Evolutionary conservation across 2,113 vertebrate genomes (phyloP), one percentile per base, ranked within the genome.

Genomic region (Eulemur rufifrons): DNA sequence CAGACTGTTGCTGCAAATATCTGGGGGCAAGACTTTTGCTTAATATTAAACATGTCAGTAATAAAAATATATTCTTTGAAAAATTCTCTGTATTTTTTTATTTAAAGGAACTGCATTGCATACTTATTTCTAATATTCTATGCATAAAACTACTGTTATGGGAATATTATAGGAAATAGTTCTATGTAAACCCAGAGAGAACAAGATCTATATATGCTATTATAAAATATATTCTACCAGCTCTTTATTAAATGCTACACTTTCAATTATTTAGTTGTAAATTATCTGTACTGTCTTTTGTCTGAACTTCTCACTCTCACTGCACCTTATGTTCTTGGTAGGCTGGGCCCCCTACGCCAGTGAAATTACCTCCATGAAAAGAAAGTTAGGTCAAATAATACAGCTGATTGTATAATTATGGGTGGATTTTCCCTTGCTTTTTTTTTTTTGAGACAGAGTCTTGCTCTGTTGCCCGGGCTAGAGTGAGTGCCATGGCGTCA

Each of bases 1-100:
- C 17, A 56, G 78, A 85, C 85, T 95, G 89, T 66, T 89, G 34
- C 13, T 86, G 77, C 52, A 96, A 94, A 94, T 61, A 68, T 84
- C 50, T 82, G 9, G 23, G 52, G 42, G 25, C 74, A 80, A 95
- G 29, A 80, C 29, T 85, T 96, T 92, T 69, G 21, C 29, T 74
- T 86, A 91, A 86, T 85, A 61, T 82, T 81, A 89, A 95, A 68
- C 9, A 68, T 74, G n/a, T 50, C 68, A 68, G 8, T 93, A 92
- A 95, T 91, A 71, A 96, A 92, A 76, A 93, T 29, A 71, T 21
- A 94, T 94, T 93, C 45, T 39, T 87, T 94, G 1, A 34, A 63
- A 93, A 77, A 47, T 87, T 83, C 13, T 64, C 17, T 37, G 7
- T 87, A 47, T 78, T 12, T 66, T 94, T 97, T 96, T 69, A 93